Base-by-base conservation (phyloP, 2,888 invertebrate species). In the Spialia ferax region DNA sequence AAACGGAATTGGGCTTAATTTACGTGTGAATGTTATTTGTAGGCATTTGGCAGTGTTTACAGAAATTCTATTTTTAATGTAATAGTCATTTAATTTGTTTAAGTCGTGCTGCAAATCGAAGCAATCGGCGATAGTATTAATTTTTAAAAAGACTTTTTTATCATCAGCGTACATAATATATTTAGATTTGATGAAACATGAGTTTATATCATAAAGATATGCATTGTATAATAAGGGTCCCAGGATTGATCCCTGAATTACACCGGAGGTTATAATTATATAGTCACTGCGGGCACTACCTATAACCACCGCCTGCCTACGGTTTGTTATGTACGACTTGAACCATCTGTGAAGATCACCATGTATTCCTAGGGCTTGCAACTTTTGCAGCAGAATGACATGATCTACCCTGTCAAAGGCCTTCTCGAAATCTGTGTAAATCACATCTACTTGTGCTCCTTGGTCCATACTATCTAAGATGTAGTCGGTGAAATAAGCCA, bases 401-500 rank as follows among this genome's bases (percentile, higher is more conserved):
- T 55, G 55, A 8, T 55, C 55, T 3, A 55, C 55, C 22, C 29
- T 32, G 10, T 55, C 55, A 10, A 55, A 55, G 2, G 55, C 55
- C 18, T 55, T 55, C 11, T 32, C 32, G 7, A 55, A 55, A 7
- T 55, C 55, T 2, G 29, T 55, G 18, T 55, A 55, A 10, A 55
- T 29, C n/a, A 18, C 55, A 13, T 54, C 54, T 5, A 54, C 54
- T 26, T 54, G 48, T n/a, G 15, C 15, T 2, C 48, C 48, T 15
- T 18, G 8, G 18, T 55, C 32, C 32, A 55, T 55, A 18, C 15
- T 13, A 15, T 1, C 18, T 32, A 55, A 55, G 7, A 55, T 22
- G 11, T 55, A 55, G 18, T 55, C 18, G 1, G 55, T 55, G 15
- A 55, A 55, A 8, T 18, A 15, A 8, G 32, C 15, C 18, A 56